Evolutionary conservation across 2,113 vertebrate species (phyloP).

Genomic region (Sitta europaea): DNA sequence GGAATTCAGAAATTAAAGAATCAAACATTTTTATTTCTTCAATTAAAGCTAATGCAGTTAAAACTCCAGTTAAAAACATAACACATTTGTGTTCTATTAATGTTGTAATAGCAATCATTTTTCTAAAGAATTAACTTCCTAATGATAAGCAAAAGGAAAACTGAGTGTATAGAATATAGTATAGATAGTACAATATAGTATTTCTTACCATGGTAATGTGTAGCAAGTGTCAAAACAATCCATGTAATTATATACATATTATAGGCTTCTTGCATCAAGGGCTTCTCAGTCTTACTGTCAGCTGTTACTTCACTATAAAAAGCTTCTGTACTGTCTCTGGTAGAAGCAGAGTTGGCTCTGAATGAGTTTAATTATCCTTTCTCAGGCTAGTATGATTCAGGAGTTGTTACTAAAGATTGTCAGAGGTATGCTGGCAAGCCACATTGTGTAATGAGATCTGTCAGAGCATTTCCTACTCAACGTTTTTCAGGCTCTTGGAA

Average conservation of each 20-base stretch:
- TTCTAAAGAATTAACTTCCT: background rate
- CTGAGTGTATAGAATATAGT: background rate
- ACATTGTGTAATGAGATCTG: background rate
- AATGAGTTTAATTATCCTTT: conserved; percentile 15
- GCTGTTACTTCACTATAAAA: conserved; percentile 5
- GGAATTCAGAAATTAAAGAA: background rate
- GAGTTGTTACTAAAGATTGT: conserved; percentile 23
- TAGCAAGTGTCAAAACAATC: background rate
- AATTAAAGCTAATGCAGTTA: background rate
- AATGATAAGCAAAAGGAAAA: background rate
- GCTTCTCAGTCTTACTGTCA: background rate
- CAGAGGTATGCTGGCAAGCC: background rate
- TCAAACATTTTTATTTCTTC: background rate
- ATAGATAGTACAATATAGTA: background rate
- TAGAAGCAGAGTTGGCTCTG: background rate
- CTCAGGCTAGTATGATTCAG: background rate
- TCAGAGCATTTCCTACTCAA: background rate
- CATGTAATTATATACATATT: background rate
- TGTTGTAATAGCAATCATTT: background rate
- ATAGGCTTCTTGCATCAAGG: background rate
- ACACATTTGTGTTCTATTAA: background rate
- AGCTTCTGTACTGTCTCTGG: background rate
- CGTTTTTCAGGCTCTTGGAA: background rate
- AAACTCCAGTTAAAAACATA: background rate
- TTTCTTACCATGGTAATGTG: background rate